phyloP scores from a whole-genome alignment of 2,888 invertebrate genomes.

The Thelaira solivaga region DNA sequence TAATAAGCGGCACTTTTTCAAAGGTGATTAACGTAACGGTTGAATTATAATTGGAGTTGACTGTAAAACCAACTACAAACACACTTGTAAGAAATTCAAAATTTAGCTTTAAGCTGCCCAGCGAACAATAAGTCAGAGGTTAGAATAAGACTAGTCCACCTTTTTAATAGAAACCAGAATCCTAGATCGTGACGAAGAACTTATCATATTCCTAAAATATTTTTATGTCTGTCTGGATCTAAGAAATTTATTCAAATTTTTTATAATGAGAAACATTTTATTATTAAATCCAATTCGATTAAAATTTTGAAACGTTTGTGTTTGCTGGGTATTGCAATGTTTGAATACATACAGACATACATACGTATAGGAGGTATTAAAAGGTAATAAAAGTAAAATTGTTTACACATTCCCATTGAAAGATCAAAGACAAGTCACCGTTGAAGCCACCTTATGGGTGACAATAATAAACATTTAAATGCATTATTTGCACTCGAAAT shows the following conservation, averaged over 20 bases:
- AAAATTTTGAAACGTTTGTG: no score
- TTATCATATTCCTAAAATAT: no score
- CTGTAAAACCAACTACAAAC: conserved; percentile 44
- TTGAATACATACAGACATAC: neutral
- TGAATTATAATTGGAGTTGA: conserved; percentile 61
- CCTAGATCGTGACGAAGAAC: no score
- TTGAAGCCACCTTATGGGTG: conserved; percentile 45
- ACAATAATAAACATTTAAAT: conserved; percentile 60
- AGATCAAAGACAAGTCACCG: conserved; percentile 52
- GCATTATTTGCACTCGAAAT: conserved; percentile 61
- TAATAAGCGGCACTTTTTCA: conserved; percentile 46
- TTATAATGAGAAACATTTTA: no score
- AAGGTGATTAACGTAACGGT: conserved; percentile 58
- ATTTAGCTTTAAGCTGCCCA: no score
- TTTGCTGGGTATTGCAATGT: no score
- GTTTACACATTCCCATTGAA: neutral
- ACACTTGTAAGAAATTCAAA: conserved; percentile 9
- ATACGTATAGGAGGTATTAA: conserved; percentile 31
- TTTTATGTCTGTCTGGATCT: no score
- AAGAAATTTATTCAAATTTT: no score
- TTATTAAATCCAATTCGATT: no score
- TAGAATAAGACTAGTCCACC: no score
- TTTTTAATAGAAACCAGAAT: no score
- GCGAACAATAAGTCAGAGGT: no score
- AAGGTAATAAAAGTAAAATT: neutral